Conservation (phyloP, 2,797 vertebrate genomes). For the Cichlasoma orientale region DNA sequence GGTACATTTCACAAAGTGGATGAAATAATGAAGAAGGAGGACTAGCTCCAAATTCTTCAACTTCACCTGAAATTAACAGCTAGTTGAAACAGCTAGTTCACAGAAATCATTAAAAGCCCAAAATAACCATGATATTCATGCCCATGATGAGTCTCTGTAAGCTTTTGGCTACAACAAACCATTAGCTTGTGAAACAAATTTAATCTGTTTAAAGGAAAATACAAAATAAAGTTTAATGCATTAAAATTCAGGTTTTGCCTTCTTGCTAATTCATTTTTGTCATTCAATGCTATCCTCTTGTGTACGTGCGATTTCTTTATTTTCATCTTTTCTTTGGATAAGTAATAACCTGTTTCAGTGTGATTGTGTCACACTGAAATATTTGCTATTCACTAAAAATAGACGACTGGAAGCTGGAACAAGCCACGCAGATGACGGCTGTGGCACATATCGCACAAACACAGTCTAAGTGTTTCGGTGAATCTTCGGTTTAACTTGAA, state of each 20-base stretch:
- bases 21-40: no score
- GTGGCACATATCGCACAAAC: background rate
- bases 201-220: no score
- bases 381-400: background rate
- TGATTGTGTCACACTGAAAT: no score
- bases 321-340: background rate
- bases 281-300: background rate
- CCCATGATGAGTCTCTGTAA: accelerated
- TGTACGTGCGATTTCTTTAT: background rate
- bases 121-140: background rate
- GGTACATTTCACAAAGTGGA: no score
- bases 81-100: no score
- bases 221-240: no score
- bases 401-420: background rate
- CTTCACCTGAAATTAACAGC: no score
- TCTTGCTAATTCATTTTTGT: no score
- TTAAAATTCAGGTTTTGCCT: no score
- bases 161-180: background rate
- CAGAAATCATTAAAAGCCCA: background rate
- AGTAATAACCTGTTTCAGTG: background rate
- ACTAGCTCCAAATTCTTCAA: no score
- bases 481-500: background rate
- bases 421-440: background rate
- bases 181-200: background rate
- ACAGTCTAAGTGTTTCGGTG: background rate